Evolutionary conservation across 35 echinoderm and acorn worm genomes (phyloP).

Genomic region (Diadema setosum): DNA sequence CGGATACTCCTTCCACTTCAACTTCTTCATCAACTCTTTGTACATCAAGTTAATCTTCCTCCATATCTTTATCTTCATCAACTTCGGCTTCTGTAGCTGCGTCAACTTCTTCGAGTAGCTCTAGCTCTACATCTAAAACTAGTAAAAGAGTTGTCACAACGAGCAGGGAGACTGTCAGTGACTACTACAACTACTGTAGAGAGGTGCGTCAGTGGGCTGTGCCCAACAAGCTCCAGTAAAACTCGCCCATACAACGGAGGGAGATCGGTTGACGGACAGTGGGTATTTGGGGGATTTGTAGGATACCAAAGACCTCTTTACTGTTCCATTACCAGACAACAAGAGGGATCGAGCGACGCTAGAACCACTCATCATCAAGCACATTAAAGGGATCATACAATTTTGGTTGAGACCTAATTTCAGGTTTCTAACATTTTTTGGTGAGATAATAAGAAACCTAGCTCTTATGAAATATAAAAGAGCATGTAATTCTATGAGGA

Average conservation of each 20-base stretch:
- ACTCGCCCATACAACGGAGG: slow-evolving; percentile 31
- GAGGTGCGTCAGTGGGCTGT: neutral
- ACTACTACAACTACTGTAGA: neutral
- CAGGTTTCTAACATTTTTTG: too few species aligned
- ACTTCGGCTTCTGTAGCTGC: neutral
- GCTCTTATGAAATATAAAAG: too few species aligned
- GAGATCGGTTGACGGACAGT: neutral
- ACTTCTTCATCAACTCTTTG: too few species aligned
- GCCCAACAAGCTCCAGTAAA: neutral
- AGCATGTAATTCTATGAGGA: too few species aligned
- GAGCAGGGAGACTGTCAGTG: neutral
- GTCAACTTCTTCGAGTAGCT: neutral
- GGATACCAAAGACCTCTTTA: slow-evolving; percentile 21
- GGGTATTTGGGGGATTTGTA: slow-evolving; percentile 56
- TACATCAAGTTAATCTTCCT: too few species aligned
- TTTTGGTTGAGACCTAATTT: too few species aligned
- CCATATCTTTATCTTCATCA: neutral
- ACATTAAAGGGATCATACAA: slow-evolving; percentile 10
- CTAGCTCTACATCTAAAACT: neutral
- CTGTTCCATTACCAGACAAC: slow-evolving; percentile 3
- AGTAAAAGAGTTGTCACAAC: neutral
- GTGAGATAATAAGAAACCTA: too few species aligned
- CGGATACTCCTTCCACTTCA: too few species aligned
- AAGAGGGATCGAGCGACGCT: slow-evolving; percentile 14
- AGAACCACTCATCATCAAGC: neutral